A percentile compares a stretch with the other conserved stretches of the same genome.
Conservation (phyloP, 2,888 invertebrate genomes). For the Ormyrus rosae region DNA sequence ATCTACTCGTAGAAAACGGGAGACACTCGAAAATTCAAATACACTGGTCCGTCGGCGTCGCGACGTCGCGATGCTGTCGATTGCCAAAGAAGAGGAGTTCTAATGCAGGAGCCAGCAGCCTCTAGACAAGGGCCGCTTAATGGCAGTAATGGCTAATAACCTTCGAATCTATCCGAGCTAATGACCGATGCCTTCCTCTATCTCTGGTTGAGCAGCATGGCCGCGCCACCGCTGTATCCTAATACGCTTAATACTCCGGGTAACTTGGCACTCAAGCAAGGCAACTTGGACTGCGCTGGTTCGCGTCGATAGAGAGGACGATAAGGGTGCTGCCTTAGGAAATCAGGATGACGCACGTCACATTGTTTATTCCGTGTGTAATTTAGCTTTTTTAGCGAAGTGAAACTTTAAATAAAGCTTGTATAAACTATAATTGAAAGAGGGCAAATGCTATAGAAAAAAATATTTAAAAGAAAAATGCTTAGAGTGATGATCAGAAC, state of each 20-base stretch:
- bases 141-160: conserved; percentile 73
- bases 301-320: conserved; percentile 13
- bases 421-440: too few species aligned
- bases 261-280: conserved; percentile 70
- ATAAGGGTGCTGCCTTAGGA: background rate
- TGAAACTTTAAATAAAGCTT: too few species aligned
- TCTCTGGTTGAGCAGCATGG: conserved; percentile 52
- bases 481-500: too few species aligned
- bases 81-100: background rate
- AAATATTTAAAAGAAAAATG: too few species aligned
- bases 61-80: background rate
- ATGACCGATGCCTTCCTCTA: conserved; percentile 69
- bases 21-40: too few species aligned
- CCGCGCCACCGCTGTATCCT: conserved; percentile 65
- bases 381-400: too few species aligned
- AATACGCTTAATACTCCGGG: conserved; percentile 68
- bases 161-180: conserved; percentile 72
- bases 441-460: too few species aligned
- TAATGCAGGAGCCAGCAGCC: too few species aligned
- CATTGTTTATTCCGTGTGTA: background rate
- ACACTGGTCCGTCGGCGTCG: background rate
- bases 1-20: too few species aligned
- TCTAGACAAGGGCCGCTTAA: conserved; percentile 66
- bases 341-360: background rate
- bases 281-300: conserved; percentile 50